These are phyloP conservation scores for Augiades crinisus DNA, from an alignment of 2,888 invertebrate genomes.

Conservation along the genomic window DNA sequence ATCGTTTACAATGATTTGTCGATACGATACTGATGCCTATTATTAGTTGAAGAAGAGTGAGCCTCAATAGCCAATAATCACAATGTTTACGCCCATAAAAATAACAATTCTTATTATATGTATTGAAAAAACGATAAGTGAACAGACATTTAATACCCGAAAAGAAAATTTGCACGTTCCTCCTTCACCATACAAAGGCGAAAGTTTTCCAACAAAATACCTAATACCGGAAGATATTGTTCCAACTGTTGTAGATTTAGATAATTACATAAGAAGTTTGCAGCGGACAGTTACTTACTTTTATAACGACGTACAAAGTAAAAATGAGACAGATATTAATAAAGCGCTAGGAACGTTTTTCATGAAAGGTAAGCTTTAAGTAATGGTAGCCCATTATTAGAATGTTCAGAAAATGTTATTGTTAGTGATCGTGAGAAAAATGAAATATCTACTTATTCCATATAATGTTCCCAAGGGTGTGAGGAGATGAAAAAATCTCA, in stretches of 20 bases:
- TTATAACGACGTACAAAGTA: conserved; percentile 19
- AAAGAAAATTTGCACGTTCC: not conserved
- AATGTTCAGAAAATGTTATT: too few species aligned
- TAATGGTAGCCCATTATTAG: too few species aligned
- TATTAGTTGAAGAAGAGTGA: too few species aligned
- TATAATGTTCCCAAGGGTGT: too few species aligned
- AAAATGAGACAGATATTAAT: conserved; percentile 30
- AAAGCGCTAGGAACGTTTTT: conserved; percentile 29
- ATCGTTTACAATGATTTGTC: not conserved
- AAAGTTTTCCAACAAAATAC: conserved; percentile 30
- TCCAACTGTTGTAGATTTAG: conserved; percentile 20
- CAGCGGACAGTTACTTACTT: conserved; percentile 20
- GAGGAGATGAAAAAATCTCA: too few species aligned
- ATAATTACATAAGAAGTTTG: conserved; percentile 25
- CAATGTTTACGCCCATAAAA: not conserved
- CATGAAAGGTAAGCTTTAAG: conserved; percentile 28
- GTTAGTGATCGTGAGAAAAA: too few species aligned
- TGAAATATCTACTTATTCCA: too few species aligned
- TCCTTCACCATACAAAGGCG: conserved; percentile 22
- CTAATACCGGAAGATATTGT: conserved; percentile 16
- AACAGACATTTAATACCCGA: not conserved
- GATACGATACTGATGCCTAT: not conserved
- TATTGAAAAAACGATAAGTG: not conserved
- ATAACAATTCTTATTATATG: not conserved
- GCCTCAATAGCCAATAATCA: not conserved